phyloP scores from a whole-genome alignment of 2,888 invertebrate genomes.

The Brachypalpus laphriformis region DNA sequence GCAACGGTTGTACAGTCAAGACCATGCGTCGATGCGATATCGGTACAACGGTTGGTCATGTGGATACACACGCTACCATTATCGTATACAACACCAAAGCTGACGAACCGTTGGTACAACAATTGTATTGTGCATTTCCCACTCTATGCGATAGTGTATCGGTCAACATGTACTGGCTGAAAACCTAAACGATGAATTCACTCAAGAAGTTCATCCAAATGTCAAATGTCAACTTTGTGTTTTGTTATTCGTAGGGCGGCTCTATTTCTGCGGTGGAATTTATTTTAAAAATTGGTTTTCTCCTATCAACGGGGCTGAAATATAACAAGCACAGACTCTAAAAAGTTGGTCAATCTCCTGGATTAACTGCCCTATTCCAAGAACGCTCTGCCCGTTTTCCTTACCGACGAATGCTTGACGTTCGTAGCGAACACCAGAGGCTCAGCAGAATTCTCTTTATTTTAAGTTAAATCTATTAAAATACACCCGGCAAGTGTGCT shows the following conservation, averaged over 20 bases:
- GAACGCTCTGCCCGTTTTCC: not conserved
- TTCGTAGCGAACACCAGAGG: not conserved
- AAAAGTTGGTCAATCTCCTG: not conserved
- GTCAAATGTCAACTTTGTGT: not conserved
- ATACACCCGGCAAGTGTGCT: not conserved
- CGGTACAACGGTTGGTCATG: too few relatives aligned
- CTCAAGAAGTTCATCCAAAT: not conserved
- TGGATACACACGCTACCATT: too few relatives aligned
- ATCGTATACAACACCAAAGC: too few relatives aligned
- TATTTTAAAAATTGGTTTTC: not conserved
- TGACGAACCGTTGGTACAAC: too few relatives aligned
- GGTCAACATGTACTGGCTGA: not conserved
- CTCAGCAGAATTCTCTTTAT: not conserved
- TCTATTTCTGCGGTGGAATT: not conserved
- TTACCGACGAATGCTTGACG: not conserved
- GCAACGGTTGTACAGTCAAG: too few relatives aligned
- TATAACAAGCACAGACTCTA: not conserved
- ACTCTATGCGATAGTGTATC: too few relatives aligned
- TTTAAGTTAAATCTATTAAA: not conserved
- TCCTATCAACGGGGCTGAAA: not conserved
- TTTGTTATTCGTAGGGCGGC: not conserved
- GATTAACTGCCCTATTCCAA: not conserved
- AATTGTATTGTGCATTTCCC: too few relatives aligned
- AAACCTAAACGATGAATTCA: not conserved
- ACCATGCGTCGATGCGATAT: too few relatives aligned